phyloP scores from a whole-genome alignment of 1,140 invertebrate genomes.

The Drosophila ogumai region DNA sequence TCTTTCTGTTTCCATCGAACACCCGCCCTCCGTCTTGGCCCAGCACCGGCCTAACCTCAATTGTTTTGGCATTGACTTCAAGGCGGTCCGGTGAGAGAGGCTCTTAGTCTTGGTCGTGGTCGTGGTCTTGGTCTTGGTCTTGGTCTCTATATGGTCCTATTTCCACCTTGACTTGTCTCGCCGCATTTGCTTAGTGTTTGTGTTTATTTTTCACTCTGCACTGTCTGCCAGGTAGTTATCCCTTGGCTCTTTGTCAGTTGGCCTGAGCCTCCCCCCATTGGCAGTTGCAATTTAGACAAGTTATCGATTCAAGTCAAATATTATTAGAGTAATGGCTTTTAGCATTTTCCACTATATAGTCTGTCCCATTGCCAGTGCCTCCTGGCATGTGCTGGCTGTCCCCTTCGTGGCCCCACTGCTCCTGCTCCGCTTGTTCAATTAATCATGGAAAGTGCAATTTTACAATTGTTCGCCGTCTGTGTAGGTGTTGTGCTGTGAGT shows the following conservation, averaged over 20 bases:
- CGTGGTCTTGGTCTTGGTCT: slow-evolving; percentile 47
- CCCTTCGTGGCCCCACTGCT: slow-evolving; percentile 4
- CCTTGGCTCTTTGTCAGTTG: slow-evolving; percentile 40
- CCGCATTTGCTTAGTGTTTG: slow-evolving; percentile 22
- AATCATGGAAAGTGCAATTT: slow-evolving; percentile 41
- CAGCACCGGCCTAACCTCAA: slow-evolving; percentile 53
- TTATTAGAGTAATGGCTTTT: slow-evolving; percentile 74
- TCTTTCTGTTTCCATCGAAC: slow-evolving; percentile 23
- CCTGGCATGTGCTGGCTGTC: background rate
- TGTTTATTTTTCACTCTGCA: slow-evolving; percentile 64
- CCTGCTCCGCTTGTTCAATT: slow-evolving; percentile 25
- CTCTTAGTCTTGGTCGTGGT: slow-evolving; percentile 48
- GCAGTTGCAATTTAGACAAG: slow-evolving; percentile 67
- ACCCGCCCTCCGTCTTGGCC: background rate
- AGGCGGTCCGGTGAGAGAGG: slow-evolving; percentile 57
- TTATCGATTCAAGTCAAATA: slow-evolving; percentile 75
- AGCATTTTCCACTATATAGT: slow-evolving; percentile 13
- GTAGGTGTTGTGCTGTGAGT: background rate
- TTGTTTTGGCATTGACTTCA: slow-evolving; percentile 78
- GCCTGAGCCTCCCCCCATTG: background rate
- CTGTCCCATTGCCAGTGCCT: background rate
- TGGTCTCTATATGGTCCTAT: slow-evolving; percentile 29
- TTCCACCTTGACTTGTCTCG: slow-evolving; percentile 57
- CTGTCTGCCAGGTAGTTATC: slow-evolving; percentile 64
- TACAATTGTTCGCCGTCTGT: slow-evolving; percentile 20